A percentile compares a stretch with the other conserved stretches of the same genome.
phyloP scores from a whole-genome alignment of 2,888 invertebrate genomes.

The Acanthosepion lycidas region DNA sequence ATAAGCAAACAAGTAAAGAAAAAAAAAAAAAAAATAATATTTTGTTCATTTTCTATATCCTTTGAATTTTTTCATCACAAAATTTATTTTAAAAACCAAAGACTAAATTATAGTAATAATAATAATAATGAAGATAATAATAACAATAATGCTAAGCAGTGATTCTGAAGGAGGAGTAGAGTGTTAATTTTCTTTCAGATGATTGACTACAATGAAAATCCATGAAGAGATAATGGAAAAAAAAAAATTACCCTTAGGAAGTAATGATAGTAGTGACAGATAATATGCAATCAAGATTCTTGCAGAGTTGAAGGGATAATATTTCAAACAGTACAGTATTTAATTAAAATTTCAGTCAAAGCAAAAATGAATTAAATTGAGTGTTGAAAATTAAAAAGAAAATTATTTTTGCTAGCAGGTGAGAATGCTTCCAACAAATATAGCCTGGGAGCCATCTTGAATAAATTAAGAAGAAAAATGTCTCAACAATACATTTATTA shows the following conservation, averaged over 20 bases:
- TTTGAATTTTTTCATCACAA: too few relatives aligned
- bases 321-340: conserved; percentile 6
- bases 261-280: not conserved
- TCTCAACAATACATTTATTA: not conserved
- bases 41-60: too few relatives aligned
- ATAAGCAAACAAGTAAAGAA: too few relatives aligned
- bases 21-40: too few relatives aligned
- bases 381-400: not conserved
- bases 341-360: conserved; percentile 33
- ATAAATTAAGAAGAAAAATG: not conserved
- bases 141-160: too few relatives aligned
- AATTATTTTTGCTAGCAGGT: too few relatives aligned
- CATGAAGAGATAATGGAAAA: not conserved
- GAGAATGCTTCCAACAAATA: too few relatives aligned
- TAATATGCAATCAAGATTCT: conserved; percentile 8
- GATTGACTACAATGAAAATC: not conserved
- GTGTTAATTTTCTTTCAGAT: not conserved
- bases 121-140: too few relatives aligned
- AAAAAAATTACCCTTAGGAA: not conserved
- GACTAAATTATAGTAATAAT: too few relatives aligned
- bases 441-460: not conserved
- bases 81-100: too few relatives aligned
- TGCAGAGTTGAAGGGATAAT: not conserved
- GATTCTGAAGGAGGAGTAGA: not conserved
- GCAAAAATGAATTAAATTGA: not conserved